Evolutionary conservation across 2,888 invertebrate species (phyloP).

Genomic region (Volucella inflata): DNA sequence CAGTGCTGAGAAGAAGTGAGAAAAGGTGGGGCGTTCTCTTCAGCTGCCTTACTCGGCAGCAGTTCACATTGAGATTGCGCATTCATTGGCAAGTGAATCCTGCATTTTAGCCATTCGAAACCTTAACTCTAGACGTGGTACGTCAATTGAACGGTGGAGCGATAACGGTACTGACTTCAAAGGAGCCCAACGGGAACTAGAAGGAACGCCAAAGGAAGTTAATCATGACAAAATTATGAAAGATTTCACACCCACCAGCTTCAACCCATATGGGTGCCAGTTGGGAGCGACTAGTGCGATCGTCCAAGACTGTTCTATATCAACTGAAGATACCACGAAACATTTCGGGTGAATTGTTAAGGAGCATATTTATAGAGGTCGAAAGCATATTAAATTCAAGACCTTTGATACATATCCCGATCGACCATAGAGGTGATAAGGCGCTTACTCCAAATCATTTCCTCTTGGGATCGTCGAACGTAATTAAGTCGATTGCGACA

Average conservation of each 20-base stretch:
- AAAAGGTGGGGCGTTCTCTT: constrained; percentile 62
- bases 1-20: neutral
- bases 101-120: constrained; percentile 6
- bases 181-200: constrained; percentile 54
- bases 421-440: too few species aligned
- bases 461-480: too few species aligned
- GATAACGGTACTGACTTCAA: constrained; percentile 71
- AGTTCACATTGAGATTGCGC: constrained; percentile 37
- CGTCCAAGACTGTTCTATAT: neutral
- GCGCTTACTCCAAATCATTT: too few species aligned
- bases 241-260: constrained; percentile 44
- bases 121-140: constrained; percentile 45
- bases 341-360: neutral
- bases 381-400: constrained; percentile 14
- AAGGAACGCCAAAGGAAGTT: constrained; percentile 16
- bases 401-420: too few species aligned
- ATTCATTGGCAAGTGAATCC: constrained; percentile 42
- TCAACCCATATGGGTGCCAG: neutral
- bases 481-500: too few species aligned
- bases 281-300: constrained; percentile 9
- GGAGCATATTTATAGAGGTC: neutral
- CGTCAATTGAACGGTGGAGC: constrained; percentile 52
- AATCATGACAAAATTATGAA: constrained; percentile 38
- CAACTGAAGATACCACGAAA: constrained; percentile 1
- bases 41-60: constrained; percentile 57